Evolutionary conservation across 2,888 invertebrate species (phyloP).

Genomic region (Dusona sp.): DNA sequence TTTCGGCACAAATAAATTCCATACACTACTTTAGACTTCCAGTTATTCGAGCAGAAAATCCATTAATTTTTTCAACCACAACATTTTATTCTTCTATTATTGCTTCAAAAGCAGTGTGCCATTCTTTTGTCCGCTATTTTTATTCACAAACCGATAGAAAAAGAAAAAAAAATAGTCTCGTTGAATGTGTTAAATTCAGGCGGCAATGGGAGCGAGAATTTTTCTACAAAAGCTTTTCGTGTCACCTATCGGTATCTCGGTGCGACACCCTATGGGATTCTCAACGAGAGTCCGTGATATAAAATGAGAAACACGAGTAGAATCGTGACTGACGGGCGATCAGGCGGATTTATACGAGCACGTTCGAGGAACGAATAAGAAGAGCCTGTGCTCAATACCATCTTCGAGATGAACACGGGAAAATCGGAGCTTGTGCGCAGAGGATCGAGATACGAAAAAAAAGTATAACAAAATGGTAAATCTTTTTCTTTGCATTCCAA

Average conservation of each 20-base stretch:
- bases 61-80: slow-evolving; percentile 8
- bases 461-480: background rate
- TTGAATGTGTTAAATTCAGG: slow-evolving; percentile 24
- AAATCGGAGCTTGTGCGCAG: background rate
- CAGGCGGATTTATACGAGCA: slow-evolving; percentile 55
- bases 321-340: slow-evolving; percentile 59
- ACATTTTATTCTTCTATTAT: slow-evolving; percentile 3
- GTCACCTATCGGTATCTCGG: slow-evolving; percentile 24
- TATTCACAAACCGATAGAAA: background rate
- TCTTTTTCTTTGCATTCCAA: background rate
- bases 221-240: slow-evolving; percentile 38
- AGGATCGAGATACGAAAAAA: background rate
- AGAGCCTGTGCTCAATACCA: slow-evolving; percentile 15
- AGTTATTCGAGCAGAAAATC: background rate
- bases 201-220: slow-evolving; percentile 32
- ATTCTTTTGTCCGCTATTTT: background rate
- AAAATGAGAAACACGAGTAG: slow-evolving; percentile 45
- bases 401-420: slow-evolving; percentile 29
- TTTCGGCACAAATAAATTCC: background rate
- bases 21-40: background rate
- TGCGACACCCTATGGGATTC: slow-evolving; percentile 27
- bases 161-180: background rate
- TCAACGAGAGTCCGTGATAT: slow-evolving; percentile 42
- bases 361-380: slow-evolving; percentile 46
- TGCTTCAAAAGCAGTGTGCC: background rate